Conservation (phyloP, 1,140 invertebrate species). For the Octopus bimaculoides region DNA sequence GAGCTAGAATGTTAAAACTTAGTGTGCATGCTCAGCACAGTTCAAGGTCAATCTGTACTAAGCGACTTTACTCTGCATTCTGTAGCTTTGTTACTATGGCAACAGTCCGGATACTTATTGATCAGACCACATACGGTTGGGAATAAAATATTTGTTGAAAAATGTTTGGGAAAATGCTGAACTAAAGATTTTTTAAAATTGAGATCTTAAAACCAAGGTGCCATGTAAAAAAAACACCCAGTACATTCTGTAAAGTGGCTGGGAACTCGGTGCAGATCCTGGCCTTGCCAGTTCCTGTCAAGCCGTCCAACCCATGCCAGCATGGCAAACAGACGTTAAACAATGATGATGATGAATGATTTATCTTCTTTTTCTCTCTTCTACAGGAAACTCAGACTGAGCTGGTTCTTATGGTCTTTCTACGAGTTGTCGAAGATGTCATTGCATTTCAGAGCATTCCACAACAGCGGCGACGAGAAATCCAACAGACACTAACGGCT, state of each 20-base stretch:
- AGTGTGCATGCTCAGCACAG: no score
- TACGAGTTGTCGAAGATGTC: slow-evolving; percentile 86
- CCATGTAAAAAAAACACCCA: no score
- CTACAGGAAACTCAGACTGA: slow-evolving; percentile 75
- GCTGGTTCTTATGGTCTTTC: slow-evolving; percentile 79
- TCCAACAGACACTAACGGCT: slow-evolving; percentile 79
- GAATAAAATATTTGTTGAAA: no score
- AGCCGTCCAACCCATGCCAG: background rate
- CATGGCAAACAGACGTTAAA: background rate
- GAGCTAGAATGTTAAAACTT: no score
- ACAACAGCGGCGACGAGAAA: slow-evolving; percentile 77
- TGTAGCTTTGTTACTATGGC: no score
- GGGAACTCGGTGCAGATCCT: background rate
- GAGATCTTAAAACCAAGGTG: no score
- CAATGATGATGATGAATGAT: background rate
- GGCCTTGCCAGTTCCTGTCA: background rate
- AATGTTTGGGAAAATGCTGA: no score
- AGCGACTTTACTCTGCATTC: no score
- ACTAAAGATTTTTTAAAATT: no score
- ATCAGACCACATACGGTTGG: no score
- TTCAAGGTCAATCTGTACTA: no score
- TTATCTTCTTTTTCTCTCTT: background rate
- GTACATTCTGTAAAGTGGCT: background rate
- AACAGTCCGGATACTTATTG: no score
- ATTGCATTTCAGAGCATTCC: slow-evolving; percentile 70